Conservation (phyloP, 2,113 vertebrate species). For the Rhea pennata region DNA sequence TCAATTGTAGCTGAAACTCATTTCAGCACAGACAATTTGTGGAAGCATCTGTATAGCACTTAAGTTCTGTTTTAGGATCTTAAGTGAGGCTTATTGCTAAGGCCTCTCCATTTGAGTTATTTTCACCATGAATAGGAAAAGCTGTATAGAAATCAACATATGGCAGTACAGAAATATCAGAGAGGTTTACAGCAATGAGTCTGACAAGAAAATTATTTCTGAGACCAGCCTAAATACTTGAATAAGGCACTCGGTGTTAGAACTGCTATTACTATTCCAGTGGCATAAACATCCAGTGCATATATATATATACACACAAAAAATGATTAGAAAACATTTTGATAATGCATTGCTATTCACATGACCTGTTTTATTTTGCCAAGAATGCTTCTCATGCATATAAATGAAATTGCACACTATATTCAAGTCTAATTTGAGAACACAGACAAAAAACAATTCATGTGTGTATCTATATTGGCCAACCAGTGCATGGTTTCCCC, state of each 20-base stretch:
- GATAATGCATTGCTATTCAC: not conserved
- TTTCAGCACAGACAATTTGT: not conserved
- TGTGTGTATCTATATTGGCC: not conserved
- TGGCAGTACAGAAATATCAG: not conserved
- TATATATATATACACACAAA: not conserved
- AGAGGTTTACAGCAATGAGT: not conserved
- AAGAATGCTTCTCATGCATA: not conserved
- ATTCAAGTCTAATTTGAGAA: not conserved
- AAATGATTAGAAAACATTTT: not conserved
- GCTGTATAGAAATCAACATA: not conserved
- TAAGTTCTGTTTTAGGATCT: not conserved
- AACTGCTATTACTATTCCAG: slow-evolving; percentile 13
- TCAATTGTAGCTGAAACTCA: not conserved
- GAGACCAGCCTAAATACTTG: slow-evolving; percentile 24
- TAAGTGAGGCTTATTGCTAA: not conserved
- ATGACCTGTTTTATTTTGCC: not conserved
- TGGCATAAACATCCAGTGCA: not conserved
- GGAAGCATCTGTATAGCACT: not conserved
- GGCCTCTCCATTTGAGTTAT: slow-evolving; percentile 1
- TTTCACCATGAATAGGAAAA: not conserved
- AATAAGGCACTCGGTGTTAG: not conserved
- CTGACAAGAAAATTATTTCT: slow-evolving; percentile 49
- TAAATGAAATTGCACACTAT: not conserved
- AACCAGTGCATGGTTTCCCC: not conserved
- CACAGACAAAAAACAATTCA: not conserved